Evolutionary conservation across 2,113 vertebrate genomes (phyloP).

Genomic region (Podilymbus podiceps): DNA sequence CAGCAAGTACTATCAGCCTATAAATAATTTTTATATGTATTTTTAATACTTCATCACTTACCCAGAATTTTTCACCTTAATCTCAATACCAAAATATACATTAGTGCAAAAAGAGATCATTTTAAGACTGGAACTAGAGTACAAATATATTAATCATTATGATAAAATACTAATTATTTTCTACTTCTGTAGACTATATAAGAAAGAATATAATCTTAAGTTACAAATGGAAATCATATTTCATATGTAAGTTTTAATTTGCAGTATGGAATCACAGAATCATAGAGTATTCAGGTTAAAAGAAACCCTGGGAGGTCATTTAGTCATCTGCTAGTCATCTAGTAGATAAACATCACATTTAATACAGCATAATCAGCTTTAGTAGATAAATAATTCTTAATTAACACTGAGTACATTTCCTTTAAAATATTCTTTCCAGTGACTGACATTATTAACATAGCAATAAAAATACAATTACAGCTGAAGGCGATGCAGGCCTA

Average conservation of each 20-base stretch:
- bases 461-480: constrained; percentile 39
- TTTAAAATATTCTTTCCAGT: constrained; percentile 26
- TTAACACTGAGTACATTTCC: constrained; percentile 23
- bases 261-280: neutral
- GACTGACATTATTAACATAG: constrained; percentile 2
- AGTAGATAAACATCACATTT: constrained; percentile 36
- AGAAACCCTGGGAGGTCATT: neutral
- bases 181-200: neutral
- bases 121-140: neutral
- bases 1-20: neutral
- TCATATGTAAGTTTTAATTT: neutral
- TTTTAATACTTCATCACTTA: constrained; percentile 17
- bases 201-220: neutral
- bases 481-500: neutral
- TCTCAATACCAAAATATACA: neutral
- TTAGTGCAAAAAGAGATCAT: neutral
- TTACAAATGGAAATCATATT: neutral
- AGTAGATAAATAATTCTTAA: constrained; percentile 49
- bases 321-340: constrained; percentile 8
- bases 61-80: neutral
- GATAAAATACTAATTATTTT: neutral
- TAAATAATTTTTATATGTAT: neutral
- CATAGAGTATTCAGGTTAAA: neutral
- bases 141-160: constrained; percentile 22
- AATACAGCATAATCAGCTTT: constrained; percentile 3